Base-by-base conservation (phyloP, 2,113 vertebrate species). In the Andinoacara biseriatus region DNA sequence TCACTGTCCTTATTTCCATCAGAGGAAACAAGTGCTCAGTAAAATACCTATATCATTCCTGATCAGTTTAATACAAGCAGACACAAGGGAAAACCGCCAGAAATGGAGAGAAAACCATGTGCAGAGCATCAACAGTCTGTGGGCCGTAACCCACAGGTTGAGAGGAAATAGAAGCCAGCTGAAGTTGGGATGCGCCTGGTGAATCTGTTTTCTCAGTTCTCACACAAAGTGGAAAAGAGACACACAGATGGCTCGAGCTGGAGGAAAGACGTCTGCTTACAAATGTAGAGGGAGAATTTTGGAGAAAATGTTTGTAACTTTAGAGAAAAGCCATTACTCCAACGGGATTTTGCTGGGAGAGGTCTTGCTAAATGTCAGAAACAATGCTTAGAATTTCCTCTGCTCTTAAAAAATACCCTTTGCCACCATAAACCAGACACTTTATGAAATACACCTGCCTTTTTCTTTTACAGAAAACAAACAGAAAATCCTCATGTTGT, bases 81-180 rank as follows among this genome's bases (percentile, higher is more conserved):
- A 89, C 65, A 86, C 74, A 80, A 29, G 54, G 90, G 89, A 86
- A 67, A 76, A 65, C 80, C 74, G 89, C 87, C 83, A 92, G 78
- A 83, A 86, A 90, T 52, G 58, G 83, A 89, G 85, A 86, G 81
- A 85, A 86, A 91, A 90, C 60, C 89, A 93, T 91, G 85, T 93
- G 90, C 80, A 57, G 84, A 86, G 87, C 86, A 89, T 92, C 81
- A 90, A 86, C 87, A 90, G 90, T 91, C 94, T 93, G 86, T 87
- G 86, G 90, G 90, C 92, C 83, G 59, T 87, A 93, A 91, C 91
- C 90, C 87, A 87, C 86, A 87, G 86, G 88, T 92, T 85, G 67
- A 65, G 81, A 92, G 88, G 90, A 94, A 93, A 92, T 93, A 83
- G 80, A 84, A 94, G 82, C 87, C 92, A 91, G 91, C 92, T 93